Percentiles rank a stretch among this genome's conserved stretches.
phyloP scores from a whole-genome alignment of 2,797 vertebrate species.

The Sparidentex hasta region DNA sequence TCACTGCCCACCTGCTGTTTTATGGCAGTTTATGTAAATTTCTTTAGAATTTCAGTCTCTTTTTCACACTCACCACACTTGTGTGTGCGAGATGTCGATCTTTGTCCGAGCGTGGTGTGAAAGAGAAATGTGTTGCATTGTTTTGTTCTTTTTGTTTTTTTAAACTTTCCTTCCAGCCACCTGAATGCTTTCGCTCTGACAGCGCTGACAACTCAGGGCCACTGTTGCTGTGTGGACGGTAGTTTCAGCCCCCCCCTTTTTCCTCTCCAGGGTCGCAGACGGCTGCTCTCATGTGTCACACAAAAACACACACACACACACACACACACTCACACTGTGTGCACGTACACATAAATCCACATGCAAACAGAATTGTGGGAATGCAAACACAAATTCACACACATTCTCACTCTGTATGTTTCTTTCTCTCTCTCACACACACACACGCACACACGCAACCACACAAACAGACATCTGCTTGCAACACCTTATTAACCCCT shows the following conservation, averaged over 20 bases:
- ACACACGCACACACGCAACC: neutral
- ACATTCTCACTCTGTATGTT: slow-evolving; percentile 16
- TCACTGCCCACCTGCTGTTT: slow-evolving; percentile 28
- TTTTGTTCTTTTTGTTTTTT: slow-evolving; percentile 25
- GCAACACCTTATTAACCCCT: slow-evolving; percentile 17
- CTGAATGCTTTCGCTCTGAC: slow-evolving; percentile 54
- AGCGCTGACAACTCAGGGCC: slow-evolving; percentile 60
- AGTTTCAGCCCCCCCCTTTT: slow-evolving; percentile 44
- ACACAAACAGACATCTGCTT: slow-evolving; percentile 1
- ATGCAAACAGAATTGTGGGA: slow-evolving; percentile 28
- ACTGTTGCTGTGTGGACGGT: slow-evolving; percentile 43
- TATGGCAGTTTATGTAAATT: slow-evolving; percentile 59
- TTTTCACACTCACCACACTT: slow-evolving; percentile 17
- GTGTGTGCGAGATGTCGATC: neutral
- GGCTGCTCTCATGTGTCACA: slow-evolving; percentile 66
- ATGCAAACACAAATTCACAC: slow-evolving; percentile 37
- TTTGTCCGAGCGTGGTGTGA: slow-evolving; percentile 38
- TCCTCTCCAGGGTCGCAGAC: slow-evolving; percentile 36
- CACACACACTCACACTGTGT: slow-evolving; percentile 55
- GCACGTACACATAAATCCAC: slow-evolving; percentile 7
- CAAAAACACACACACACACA: slow-evolving; percentile 37
- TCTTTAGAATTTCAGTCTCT: slow-evolving; percentile 49
- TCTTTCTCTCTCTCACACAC: neutral
- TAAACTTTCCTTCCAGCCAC: slow-evolving; percentile 10
- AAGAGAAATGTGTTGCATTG: slow-evolving; percentile 42